Conservation (phyloP, 1,140 invertebrate species). For the Agrypnia vestita region DNA sequence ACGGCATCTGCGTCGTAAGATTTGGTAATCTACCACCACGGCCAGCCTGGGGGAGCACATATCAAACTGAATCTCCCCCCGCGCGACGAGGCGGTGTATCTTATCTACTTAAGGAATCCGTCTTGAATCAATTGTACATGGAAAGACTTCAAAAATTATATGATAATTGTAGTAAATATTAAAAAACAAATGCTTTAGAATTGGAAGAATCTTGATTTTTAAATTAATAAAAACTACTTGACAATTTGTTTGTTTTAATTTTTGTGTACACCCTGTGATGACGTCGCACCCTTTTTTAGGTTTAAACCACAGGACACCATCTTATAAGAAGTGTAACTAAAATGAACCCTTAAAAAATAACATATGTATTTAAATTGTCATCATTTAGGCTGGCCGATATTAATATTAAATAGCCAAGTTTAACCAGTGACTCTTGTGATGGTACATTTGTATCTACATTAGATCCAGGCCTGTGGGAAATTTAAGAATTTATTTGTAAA, state of each 20-base stretch:
- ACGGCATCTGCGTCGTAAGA: not conserved
- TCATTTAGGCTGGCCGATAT: too few relatives aligned
- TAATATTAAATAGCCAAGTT: too few relatives aligned
- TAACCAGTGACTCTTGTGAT: too few relatives aligned
- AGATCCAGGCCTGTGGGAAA: too few relatives aligned
- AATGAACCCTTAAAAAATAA: too few relatives aligned
- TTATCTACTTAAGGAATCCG: slow-evolving; percentile 56
- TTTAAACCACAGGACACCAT: too few relatives aligned
- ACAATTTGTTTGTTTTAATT: slow-evolving; percentile 36
- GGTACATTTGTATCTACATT: too few relatives aligned
- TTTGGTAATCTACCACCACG: slow-evolving; percentile 4
- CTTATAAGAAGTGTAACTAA: too few relatives aligned
- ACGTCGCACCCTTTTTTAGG: not conserved
- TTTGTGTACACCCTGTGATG: slow-evolving; percentile 25
- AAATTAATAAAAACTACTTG: slow-evolving; percentile 59
- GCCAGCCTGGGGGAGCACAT: slow-evolving; percentile 24
- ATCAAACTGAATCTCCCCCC: slow-evolving; percentile 48
- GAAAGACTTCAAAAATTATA: slow-evolving; percentile 57
- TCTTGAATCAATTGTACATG: slow-evolving; percentile 60
- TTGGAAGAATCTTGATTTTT: slow-evolving; percentile 60
- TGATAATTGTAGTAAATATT: slow-evolving; percentile 57
- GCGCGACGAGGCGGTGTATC: slow-evolving; percentile 48
- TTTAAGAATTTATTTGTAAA: too few relatives aligned
- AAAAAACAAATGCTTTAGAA: slow-evolving; percentile 59
- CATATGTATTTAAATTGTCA: too few relatives aligned